A percentile compares a stretch with the other conserved stretches of the same genome.
These are phyloP conservation scores for Pantala flavescens DNA, from an alignment of 1,140 invertebrate genomes.

Conservation along the genomic window DNA sequence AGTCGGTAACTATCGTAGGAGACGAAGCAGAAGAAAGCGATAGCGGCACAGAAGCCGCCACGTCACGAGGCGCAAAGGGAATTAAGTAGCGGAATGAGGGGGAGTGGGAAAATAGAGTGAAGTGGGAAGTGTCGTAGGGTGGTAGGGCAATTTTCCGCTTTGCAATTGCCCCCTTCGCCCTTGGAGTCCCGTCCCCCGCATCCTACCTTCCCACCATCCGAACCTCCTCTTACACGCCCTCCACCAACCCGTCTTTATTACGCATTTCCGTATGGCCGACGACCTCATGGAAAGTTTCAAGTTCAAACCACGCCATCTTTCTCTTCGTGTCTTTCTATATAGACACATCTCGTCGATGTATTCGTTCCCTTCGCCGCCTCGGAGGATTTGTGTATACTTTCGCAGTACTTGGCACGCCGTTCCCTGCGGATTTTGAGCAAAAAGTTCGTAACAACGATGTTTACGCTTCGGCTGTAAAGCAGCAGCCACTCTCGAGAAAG, in stretches of 20 bases:
- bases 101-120: not conserved
- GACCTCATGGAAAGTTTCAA: not conserved
- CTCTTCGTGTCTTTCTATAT: too few species aligned
- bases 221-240: not conserved
- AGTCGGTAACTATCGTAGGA: too few species aligned
- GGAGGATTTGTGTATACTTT: too few species aligned
- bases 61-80: not conserved
- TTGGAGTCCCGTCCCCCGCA: not conserved
- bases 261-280: not conserved
- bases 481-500: too few species aligned
- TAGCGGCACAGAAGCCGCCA: not conserved
- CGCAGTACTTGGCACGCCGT: too few species aligned
- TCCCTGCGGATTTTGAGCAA: too few species aligned
- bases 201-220: not conserved
- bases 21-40: not conserved
- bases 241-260: not conserved
- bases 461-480: too few species aligned
- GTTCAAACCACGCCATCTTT: not conserved
- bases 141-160: not conserved
- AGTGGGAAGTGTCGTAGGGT: not conserved
- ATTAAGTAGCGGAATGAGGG: not conserved
- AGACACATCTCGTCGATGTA: too few species aligned
- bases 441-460: too few species aligned
- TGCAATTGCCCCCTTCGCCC: not conserved
- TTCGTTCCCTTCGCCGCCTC: too few species aligned